phyloP scores from a whole-genome alignment of 2,888 invertebrate species.

The Hedya salicella region DNA sequence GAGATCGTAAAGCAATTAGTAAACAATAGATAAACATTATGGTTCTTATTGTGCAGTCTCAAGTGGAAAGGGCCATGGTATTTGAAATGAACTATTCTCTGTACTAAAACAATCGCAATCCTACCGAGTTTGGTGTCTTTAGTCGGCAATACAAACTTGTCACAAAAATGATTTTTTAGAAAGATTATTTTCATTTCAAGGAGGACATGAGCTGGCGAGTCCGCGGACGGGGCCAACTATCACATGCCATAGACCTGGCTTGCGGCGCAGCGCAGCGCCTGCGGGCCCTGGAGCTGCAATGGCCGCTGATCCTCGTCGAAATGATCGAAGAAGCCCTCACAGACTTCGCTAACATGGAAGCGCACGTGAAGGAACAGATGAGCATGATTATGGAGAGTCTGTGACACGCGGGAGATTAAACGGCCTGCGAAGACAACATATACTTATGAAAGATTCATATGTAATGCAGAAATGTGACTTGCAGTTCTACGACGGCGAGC shows the following conservation, averaged over 20 bases:
- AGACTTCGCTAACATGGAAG: conserved; percentile 92
- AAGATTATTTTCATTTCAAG: conserved; percentile 68
- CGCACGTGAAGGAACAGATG: conserved; percentile 90
- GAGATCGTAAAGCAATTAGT: too few relatives aligned
- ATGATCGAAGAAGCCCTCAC: conserved; percentile 91
- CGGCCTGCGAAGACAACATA: neutral
- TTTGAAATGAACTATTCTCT: too few relatives aligned
- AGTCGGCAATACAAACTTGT: too few relatives aligned
- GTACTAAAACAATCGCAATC: too few relatives aligned
- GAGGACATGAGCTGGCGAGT: conserved; percentile 90
- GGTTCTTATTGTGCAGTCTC: too few relatives aligned
- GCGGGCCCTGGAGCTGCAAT: conserved; percentile 89
- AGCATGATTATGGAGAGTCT: conserved; percentile 78
- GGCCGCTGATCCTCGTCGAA: conserved; percentile 91
- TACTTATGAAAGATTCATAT: neutral
- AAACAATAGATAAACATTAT: too few relatives aligned
- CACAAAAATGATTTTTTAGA: too few relatives aligned
- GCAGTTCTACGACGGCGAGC: too few relatives aligned
- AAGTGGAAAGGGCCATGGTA: too few relatives aligned
- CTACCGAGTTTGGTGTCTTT: too few relatives aligned
- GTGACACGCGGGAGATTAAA: conserved; percentile 45
- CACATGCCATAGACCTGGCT: conserved; percentile 89
- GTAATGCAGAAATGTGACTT: too few relatives aligned
- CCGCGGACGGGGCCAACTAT: conserved; percentile 89
- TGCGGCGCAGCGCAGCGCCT: conserved; percentile 91